phyloP scores from a whole-genome alignment of 2,797 vertebrate species.

The Lycodopsis pacificus region DNA sequence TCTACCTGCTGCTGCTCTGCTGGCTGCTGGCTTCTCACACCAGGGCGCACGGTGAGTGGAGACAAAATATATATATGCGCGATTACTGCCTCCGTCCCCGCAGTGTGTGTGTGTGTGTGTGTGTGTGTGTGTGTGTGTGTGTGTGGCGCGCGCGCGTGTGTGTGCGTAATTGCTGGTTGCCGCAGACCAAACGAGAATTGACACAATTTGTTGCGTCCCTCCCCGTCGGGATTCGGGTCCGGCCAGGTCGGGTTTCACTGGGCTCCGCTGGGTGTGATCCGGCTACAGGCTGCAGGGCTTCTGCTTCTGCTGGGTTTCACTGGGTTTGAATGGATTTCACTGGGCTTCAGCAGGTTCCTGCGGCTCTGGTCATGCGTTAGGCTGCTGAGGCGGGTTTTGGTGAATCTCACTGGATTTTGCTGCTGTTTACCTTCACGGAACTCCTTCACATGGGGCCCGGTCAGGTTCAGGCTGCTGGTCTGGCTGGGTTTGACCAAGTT shows the following conservation, averaged over 20 bases:
- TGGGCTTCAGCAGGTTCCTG: constrained; percentile 10
- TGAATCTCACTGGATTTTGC: not conserved
- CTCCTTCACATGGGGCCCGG: not conserved
- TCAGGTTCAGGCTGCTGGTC: not conserved
- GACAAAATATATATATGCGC: not conserved
- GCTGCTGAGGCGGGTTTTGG: not conserved
- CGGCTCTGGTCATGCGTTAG: constrained; percentile 1
- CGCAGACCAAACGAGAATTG: constrained; percentile 43
- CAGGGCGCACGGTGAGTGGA: constrained; percentile 63
- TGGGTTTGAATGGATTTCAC: constrained; percentile 12
- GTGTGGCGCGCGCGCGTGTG: not conserved
- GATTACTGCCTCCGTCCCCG: constrained; percentile 6
- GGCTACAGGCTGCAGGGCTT: constrained; percentile 2
- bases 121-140: no score
- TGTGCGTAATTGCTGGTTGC: constrained; percentile 27
- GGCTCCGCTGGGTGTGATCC: constrained; percentile 2
- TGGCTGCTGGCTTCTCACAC: constrained; percentile 58
- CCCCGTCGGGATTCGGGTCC: not conserved
- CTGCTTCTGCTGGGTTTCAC: constrained; percentile 6
- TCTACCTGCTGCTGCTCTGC: constrained; percentile 73
- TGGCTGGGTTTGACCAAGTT: not conserved
- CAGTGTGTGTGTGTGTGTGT: constrained; percentile 11
- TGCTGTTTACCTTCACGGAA: not conserved
- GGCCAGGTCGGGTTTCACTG: not conserved
- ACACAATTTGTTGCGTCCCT: constrained; percentile 55